A percentile compares a stretch with the other conserved stretches of the same genome.
Conservation (phyloP, 2,888 invertebrate species). For the Tigriopus californicus region DNA sequence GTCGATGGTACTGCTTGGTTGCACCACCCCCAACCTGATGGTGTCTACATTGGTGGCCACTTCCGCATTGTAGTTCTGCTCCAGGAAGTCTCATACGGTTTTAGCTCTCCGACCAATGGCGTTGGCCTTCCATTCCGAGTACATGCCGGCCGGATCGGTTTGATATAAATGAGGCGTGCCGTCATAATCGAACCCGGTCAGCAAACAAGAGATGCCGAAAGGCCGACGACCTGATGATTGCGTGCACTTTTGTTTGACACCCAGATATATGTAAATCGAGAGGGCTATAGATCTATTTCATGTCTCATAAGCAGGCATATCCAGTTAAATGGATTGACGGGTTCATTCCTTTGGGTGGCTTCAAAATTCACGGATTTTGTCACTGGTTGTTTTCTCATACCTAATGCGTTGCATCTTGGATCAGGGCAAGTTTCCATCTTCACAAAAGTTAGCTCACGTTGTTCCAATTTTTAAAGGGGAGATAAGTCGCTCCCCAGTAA, state of each 20-base stretch:
- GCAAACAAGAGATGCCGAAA: constrained; percentile 92
- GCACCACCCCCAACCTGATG: constrained; percentile 88
- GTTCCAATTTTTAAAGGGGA: too few relatives aligned
- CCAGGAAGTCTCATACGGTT: constrained; percentile 88
- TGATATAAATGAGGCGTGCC: constrained; percentile 91
- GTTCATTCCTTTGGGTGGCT: too few relatives aligned
- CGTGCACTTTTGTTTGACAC: constrained; percentile 83
- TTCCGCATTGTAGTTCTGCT: constrained; percentile 83
- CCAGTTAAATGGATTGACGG: too few relatives aligned
- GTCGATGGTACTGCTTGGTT: constrained; percentile 89
- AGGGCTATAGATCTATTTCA: too few relatives aligned
- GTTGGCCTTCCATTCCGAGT: constrained; percentile 98
- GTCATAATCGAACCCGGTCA: constrained; percentile 95
- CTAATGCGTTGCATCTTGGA: too few relatives aligned
- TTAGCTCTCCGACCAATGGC: constrained; percentile 96
- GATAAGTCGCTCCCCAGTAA: too few relatives aligned
- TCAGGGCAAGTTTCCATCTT: too few relatives aligned
- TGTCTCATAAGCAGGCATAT: too few relatives aligned
- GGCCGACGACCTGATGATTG: constrained; percentile 97
- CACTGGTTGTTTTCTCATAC: too few relatives aligned
- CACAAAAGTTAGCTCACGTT: too few relatives aligned
- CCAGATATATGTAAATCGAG: constrained; percentile 4
- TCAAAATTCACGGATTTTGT: too few relatives aligned
- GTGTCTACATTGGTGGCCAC: constrained; percentile 52
- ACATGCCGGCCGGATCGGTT: constrained; percentile 50